Evolutionary conservation across 2,113 vertebrate genomes (phyloP).

Genomic region (Scartelaos histophorus): DNA sequence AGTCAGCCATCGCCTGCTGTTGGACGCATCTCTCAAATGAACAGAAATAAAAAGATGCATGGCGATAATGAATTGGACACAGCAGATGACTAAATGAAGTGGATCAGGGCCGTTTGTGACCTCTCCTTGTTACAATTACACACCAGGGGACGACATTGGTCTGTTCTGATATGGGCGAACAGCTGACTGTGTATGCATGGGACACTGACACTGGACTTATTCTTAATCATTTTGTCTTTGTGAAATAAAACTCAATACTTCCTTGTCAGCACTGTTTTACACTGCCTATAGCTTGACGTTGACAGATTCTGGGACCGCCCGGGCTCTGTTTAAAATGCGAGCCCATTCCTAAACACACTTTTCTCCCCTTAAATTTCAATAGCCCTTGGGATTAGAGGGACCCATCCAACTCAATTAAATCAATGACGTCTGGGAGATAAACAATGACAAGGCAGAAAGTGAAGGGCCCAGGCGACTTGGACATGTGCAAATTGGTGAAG

Average conservation of each 20-base stretch:
- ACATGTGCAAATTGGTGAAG: slow-evolving; percentile 22
- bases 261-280: slow-evolving; percentile 24
- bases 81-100: neutral
- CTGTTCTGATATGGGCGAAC: neutral
- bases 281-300: slow-evolving; percentile 4
- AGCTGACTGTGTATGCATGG: neutral
- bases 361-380: slow-evolving; percentile 39
- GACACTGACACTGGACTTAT: neutral
- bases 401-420: slow-evolving; percentile 61
- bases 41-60: neutral
- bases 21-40: no score
- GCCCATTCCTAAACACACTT: slow-evolving; percentile 19
- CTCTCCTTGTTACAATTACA: slow-evolving; percentile 8
- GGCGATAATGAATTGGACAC: slow-evolving; percentile 9
- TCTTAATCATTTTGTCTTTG: slow-evolving; percentile 19
- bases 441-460: slow-evolving; percentile 56
- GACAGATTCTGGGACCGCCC: slow-evolving; percentile 21
- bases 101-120: neutral
- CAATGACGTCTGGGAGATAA: slow-evolving; percentile 51
- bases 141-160: neutral
- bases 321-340: slow-evolving; percentile 25
- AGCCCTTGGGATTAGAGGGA: slow-evolving; percentile 43
- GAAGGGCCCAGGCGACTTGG: slow-evolving; percentile 12
- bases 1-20: no score
- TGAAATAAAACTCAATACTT: slow-evolving; percentile 8